Evolutionary conservation across 2,888 invertebrate genomes (phyloP), one percentile per base, ranked within the genome.

Genomic region (Drosophila mimetica): DNA sequence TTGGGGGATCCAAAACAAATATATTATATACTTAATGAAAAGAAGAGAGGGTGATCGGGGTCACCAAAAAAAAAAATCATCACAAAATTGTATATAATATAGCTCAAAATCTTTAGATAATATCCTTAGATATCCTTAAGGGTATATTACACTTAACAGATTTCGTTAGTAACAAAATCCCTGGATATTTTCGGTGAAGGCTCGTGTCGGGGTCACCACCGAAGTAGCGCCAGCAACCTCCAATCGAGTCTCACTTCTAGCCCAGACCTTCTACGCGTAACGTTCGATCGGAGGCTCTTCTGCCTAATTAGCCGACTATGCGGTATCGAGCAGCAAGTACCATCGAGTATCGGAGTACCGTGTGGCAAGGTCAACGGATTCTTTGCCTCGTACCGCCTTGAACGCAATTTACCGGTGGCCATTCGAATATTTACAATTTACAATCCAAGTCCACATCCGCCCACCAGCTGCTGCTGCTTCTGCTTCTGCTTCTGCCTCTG

Each of bases 331-430:
- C 34, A 54, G 22, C 37, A 22, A 39, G 37, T 18, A 42, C 18
- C 36, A 30, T 30, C 30, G 9, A 11, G 30, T 25, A 25, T 25
- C 25, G 25, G 36, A 37, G 37, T 13, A 44, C 20, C 37, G 55
- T 42, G 36, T n/a, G 46, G 22, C 61, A 67, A 66, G 67, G 67
- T 41, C 44, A 11, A 8, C 69, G 41, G 39, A 52, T 30, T 59
- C 44, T 25, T 69, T 39, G 16, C 51, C 39, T 16, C 14, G 48
- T 11, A 4, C n/a, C 25, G 44, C 73, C 73, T 73, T 73, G 73
- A 61, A 57, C 64, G 73, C 65, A 57, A 71, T 55, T 57, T 20
- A 41, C 34, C 55, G 55, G 55, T 25, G 25, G 36, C 55, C 55
- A 55, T 57, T 57, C 55, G 55, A 57, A 57, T 57, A 55, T 36